Percentiles rank a stretch among this genome's conserved stretches.
Conservation (phyloP, 2,113 vertebrate genomes). For the Planiliza haematocheilus region DNA sequence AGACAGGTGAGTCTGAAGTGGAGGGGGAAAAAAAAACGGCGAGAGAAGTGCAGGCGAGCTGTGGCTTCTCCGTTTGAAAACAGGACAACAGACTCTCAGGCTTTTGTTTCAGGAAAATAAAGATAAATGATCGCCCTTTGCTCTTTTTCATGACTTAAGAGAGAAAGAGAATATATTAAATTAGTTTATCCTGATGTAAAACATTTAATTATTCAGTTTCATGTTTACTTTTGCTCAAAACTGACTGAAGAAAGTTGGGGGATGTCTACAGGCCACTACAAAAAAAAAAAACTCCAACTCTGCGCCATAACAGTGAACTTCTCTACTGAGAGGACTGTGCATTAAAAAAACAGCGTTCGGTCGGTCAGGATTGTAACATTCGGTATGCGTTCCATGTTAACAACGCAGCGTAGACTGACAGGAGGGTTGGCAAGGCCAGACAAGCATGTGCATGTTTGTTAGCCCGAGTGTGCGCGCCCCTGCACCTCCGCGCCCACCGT, state of each 20-base stretch:
- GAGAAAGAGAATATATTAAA: background rate
- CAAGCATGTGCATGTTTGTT: slow-evolving; percentile 62
- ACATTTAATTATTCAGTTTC: slow-evolving; percentile 18
- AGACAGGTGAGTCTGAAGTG: slow-evolving; percentile 61
- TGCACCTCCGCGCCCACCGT: slow-evolving; percentile 46
- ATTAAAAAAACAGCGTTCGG: slow-evolving; percentile 26
- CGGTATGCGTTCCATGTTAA: slow-evolving; percentile 51
- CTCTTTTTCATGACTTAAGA: too few species aligned
- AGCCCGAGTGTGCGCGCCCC: slow-evolving; percentile 44
- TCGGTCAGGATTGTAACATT: slow-evolving; percentile 40
- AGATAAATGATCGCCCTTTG: background rate
- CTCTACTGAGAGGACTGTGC: slow-evolving; percentile 15
- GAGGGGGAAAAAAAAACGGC: slow-evolving; percentile 22
- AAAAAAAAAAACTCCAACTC: slow-evolving; percentile 25
- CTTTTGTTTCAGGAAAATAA: too few species aligned
- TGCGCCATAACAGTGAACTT: slow-evolving; percentile 25
- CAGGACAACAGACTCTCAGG: slow-evolving; percentile 7
- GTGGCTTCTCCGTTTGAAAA: slow-evolving; percentile 13
- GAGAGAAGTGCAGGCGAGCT: slow-evolving; percentile 32
- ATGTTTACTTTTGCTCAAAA: slow-evolving; percentile 4
- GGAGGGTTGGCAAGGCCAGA: slow-evolving; percentile 56
- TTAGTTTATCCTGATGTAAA: background rate
- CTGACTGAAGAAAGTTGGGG: background rate
- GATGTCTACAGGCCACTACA: background rate
- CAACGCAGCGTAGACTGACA: slow-evolving; percentile 36